These are phyloP conservation scores for Hemiprocne comata DNA, from an alignment of 2,113 vertebrate species.

Conservation along the genomic window DNA sequence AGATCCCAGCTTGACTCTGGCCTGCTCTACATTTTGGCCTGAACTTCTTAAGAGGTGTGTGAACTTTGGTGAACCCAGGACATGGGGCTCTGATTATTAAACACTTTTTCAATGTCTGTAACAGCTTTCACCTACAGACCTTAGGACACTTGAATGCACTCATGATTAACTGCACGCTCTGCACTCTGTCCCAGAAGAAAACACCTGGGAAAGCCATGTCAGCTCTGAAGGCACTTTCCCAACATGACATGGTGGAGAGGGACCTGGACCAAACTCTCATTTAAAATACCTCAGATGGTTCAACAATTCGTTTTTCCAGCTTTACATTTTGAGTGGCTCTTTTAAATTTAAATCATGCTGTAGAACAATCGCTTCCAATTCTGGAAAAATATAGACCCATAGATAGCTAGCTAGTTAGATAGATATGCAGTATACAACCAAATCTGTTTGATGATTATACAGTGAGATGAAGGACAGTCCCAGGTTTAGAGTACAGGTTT, in stretches of 20 bases:
- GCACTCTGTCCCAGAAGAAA: conserved; percentile 10
- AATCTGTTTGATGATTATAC: background rate
- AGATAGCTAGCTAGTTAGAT: too few species aligned
- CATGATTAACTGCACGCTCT: conserved; percentile 7
- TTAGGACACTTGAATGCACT: background rate
- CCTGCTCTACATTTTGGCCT: background rate
- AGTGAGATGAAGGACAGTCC: background rate
- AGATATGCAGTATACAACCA: background rate
- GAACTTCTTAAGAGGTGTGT: background rate
- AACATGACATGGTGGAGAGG: background rate
- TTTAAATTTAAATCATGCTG: background rate
- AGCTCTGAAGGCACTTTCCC: background rate
- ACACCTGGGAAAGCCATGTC: conserved; percentile 44
- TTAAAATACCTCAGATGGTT: background rate
- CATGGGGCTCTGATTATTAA: conserved; percentile 35
- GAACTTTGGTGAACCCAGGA: background rate
- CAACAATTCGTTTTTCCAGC: background rate
- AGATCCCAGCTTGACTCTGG: background rate
- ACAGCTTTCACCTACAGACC: conserved; percentile 11
- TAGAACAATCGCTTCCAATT: background rate
- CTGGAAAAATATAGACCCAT: background rate
- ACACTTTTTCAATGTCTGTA: conserved; percentile 33
- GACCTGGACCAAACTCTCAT: background rate
- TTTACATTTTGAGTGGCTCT: background rate
- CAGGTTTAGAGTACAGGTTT: background rate